Base-by-base conservation (phyloP, 1,140 invertebrate genomes). In the Heliconius hermathena region DNA sequence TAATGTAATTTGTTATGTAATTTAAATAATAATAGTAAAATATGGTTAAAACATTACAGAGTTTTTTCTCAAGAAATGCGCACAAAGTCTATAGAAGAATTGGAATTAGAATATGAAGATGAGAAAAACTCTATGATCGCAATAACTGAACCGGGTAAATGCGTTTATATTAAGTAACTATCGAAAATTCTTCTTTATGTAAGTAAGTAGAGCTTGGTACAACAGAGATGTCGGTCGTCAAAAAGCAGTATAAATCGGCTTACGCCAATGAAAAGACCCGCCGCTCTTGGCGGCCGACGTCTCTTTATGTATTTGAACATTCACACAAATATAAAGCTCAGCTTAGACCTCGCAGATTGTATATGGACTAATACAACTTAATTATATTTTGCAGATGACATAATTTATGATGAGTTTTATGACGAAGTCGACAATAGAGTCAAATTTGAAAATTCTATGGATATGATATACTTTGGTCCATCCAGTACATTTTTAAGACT, bases 61-160 rank as follows among this genome's bases (percentile, higher is more conserved):
- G 38, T 74, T n/a, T 54, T 20, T 20, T 8, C 71, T 33, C 77
- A 71, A 70, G 80, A 85, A 52, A 49, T 71, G 26, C 66, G 78
- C n/a, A 90, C 85, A 13, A 87, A 86, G 78, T 88, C 90, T n/a
- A 83, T 93, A 70, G 90, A 93, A 81, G 89, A 91, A n/a, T 81
- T 93, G 70, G 84, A 82, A 71, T n/a, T 86, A 16, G 78, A 87
- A 11, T 92, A 93, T 74, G 91, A 93, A 82, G 91, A 94, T 76
- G 92, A 94, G 71, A 92, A 89, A 85, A 94, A 94, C 87, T 89
- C 90, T 71, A 90, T 93, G 88, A 90, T 93, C 60, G 90, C 90
- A n/a, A 80, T 85, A 70, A 70, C 84, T 38, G 88, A 90, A 71
- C 82, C 83, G 83, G 92, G 91, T 89, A 84, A 72, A 72, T 72